Evolutionary conservation across 1,140 invertebrate species (phyloP).

Genomic region (Magallana angulata): DNA sequence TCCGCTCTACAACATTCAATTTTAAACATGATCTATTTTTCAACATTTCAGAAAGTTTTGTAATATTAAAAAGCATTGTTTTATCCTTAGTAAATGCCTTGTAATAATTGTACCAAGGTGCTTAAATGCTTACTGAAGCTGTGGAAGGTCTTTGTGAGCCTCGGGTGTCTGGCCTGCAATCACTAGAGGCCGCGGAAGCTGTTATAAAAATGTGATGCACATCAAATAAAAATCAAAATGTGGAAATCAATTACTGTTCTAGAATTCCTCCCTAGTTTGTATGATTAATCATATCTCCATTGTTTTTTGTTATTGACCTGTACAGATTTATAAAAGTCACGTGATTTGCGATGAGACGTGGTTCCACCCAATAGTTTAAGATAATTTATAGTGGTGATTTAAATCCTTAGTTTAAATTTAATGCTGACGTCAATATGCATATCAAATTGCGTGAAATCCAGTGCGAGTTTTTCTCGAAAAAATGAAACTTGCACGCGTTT

Average conservation of each 20-base stretch:
- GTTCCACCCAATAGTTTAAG: neutral
- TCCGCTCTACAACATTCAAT: slow-evolving; percentile 43
- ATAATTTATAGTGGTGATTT: neutral
- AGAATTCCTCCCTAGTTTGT: neutral
- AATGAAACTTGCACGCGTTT: too few species aligned
- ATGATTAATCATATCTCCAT: neutral
- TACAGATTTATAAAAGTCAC: neutral
- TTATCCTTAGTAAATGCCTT: too few species aligned
- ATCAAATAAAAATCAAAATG: too few species aligned
- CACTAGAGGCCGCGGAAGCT: slow-evolving; percentile 33
- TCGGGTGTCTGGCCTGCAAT: neutral
- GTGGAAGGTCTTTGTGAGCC: slow-evolving; percentile 28
- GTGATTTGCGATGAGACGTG: neutral
- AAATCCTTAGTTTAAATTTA: neutral
- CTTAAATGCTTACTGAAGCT: neutral
- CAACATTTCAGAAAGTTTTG: neutral
- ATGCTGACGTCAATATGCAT: neutral
- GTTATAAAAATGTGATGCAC: neutral
- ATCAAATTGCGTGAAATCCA: too few species aligned
- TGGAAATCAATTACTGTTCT: neutral
- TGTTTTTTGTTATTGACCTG: neutral
- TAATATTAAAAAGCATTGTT: too few species aligned
- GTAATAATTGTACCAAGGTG: too few species aligned
- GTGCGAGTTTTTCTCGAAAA: too few species aligned
- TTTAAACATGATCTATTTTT: too few species aligned